These are phyloP conservation scores for Nyctereutes procyonoides DNA, from an alignment of 2,113 vertebrate species.

Conservation along the genomic window DNA sequence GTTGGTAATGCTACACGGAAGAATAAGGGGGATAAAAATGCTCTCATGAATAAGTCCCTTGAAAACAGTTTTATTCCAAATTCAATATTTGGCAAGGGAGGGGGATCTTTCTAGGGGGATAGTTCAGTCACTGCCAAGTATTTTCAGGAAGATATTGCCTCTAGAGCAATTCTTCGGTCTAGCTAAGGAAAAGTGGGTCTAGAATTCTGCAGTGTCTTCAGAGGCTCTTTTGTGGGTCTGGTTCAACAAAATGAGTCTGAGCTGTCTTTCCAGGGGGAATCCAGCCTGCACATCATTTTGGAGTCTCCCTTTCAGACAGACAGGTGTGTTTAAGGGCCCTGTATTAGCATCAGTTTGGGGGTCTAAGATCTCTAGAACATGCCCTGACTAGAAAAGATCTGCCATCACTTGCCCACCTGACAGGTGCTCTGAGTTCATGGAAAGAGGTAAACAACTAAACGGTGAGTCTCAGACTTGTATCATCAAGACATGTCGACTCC, in stretches of 20 bases:
- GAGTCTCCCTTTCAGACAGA: not conserved
- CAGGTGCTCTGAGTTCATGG: not conserved
- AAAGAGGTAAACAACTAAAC: constrained; percentile 2
- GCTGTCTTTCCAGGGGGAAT: not conserved
- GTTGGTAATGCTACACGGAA: constrained; percentile 91
- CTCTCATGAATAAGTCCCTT: not conserved
- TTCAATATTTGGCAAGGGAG: not conserved
- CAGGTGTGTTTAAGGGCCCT: not conserved
- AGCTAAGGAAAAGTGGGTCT: not conserved
- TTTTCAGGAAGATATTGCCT: not conserved
- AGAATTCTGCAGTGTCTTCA: not conserved
- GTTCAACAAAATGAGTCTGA: not conserved
- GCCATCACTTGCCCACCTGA: not conserved
- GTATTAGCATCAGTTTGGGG: not conserved
- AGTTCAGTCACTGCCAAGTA: not conserved
- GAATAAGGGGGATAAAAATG: not conserved
- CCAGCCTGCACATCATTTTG: not conserved
- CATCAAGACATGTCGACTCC: not conserved
- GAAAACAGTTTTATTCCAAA: constrained; percentile 30
- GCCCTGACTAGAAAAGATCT: not conserved
- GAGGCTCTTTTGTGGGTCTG: not conserved
- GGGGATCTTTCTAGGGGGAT: not conserved
- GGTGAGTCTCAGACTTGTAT: not conserved
- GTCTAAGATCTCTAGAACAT: not conserved
- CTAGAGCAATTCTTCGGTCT: not conserved